phyloP scores from a whole-genome alignment of 2,888 invertebrate genomes.

The Ormyrus pomaceus region DNA sequence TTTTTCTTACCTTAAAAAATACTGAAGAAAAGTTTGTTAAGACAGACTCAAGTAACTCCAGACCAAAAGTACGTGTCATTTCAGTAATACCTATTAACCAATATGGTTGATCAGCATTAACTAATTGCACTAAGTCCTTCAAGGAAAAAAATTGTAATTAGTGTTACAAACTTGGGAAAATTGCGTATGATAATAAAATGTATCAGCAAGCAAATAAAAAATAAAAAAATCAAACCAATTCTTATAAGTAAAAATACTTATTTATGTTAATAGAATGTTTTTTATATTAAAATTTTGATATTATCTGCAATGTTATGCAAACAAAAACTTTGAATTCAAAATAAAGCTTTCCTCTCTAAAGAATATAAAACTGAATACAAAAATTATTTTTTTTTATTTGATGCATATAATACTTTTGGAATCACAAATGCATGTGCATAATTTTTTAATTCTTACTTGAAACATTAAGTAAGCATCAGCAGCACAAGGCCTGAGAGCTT shows the following conservation, averaged over 20 bases:
- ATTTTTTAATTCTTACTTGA: conserved; percentile 80
- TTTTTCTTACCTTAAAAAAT: conserved; percentile 84
- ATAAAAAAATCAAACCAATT: too few relatives aligned
- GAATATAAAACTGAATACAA: too few relatives aligned
- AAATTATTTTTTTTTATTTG: too few relatives aligned
- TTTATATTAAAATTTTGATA: too few relatives aligned
- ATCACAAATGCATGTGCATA: conserved; percentile 6
- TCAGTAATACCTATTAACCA: conserved; percentile 98
- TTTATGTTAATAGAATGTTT: too few relatives aligned
- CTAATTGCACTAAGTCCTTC: conserved; percentile 95
- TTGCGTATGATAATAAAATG: too few relatives aligned
- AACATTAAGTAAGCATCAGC: conserved; percentile 96
- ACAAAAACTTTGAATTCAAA: neutral
- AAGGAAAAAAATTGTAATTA: conserved; percentile 33
- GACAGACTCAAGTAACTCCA: conserved; percentile 96
- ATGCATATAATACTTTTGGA: too few relatives aligned
- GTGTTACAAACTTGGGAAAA: neutral
- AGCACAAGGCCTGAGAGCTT: conserved; percentile 90
- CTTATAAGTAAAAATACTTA: too few relatives aligned
- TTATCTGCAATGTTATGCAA: neutral
- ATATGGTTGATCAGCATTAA: conserved; percentile 96
- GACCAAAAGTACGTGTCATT: conserved; percentile 97
- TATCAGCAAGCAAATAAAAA: too few relatives aligned
- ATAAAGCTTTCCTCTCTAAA: conserved; percentile 1
- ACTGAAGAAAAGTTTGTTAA: conserved; percentile 90